Evolutionary conservation across 2,113 vertebrate genomes (phyloP).

Genomic region (Rhizomys pruinosus): DNA sequence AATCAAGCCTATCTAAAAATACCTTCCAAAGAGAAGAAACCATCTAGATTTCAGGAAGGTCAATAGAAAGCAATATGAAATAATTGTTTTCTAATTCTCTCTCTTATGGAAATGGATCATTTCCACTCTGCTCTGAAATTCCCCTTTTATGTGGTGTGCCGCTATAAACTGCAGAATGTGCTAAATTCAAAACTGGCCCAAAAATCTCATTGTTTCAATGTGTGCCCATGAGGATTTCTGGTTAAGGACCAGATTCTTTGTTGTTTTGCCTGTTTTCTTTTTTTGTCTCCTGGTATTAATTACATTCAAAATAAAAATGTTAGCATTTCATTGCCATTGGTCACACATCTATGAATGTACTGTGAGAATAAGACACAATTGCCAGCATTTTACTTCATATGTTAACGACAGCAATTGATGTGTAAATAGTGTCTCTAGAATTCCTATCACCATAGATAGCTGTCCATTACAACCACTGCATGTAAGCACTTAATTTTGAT

Average conservation of each 20-base stretch:
- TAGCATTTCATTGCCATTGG: slow-evolving; percentile 27
- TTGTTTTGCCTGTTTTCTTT: slow-evolving; percentile 28
- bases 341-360: not conserved
- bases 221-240: slow-evolving; percentile 43
- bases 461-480: not conserved
- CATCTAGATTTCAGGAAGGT: slow-evolving; percentile 78
- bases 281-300: slow-evolving; percentile 41
- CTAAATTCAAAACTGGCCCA: not conserved
- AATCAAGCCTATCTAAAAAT: slow-evolving; percentile 63
- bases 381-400: not conserved
- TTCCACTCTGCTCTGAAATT: slow-evolving; percentile 44
- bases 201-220: slow-evolving; percentile 35
- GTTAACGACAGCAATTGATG: not conserved
- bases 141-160: not conserved
- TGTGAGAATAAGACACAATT: not conserved
- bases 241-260: slow-evolving; percentile 36
- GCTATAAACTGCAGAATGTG: slow-evolving; percentile 36
- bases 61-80: slow-evolving; percentile 66
- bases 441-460: not conserved
- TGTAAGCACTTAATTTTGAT: not conserved
- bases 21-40: slow-evolving; percentile 67
- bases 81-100: slow-evolving; percentile 69
- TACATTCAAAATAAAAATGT: slow-evolving; percentile 31
- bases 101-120: slow-evolving; percentile 63
- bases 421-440: not conserved